Evolutionary conservation across 1,140 invertebrate genomes (phyloP), one percentile per base, ranked within the genome.

Genomic region (Ceratina australensis): DNA sequence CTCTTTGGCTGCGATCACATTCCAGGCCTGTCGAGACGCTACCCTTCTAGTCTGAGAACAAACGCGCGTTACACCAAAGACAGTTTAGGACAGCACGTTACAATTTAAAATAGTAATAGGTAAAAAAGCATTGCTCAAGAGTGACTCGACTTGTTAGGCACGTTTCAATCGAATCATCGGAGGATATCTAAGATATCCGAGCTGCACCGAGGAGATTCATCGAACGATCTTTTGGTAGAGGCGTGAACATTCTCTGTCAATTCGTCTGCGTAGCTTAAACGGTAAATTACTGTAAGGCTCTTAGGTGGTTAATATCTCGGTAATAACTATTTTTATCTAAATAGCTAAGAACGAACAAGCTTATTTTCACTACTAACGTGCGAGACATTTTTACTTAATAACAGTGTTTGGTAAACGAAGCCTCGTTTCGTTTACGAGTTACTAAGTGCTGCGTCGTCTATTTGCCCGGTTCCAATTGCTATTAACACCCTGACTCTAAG

Each of bases 71-170:
- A 71, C 66, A 47, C 74, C 74, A 77, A 77, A 77, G 74, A 77
- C 74, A 71, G 66, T 71, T 52, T 20, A 26, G 42, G 22, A 77
- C 69, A 26, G 20, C 66, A 47, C 61, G 47, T 77, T 77, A 63
- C 24, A 42, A 61, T 52, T 71, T 61, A 61, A 77, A 71, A 52
- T 77, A 77, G 26, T 71, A n/a, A 61, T 77, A 77, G 18, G 28
- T 77, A 71, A 77, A 24, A 63, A 77, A 61, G 47, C 47, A 77
- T 77, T 77, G 74, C 74, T 77, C 74, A 77, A 77, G 66, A 63
- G 69, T 63, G 66, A 71, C 59, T 24, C 50, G 52, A 77, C n/a
- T n/a, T n/a, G n/a, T n/a, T n/a, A n/a, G n/a, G n/a, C n/a, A n/a
- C n/a, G n/a, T n/a, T n/a, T n/a, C n/a, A n/a, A n/a, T n/a, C n/a